Conservation (phyloP, 2,113 vertebrate species). For the Esox niger region DNA sequence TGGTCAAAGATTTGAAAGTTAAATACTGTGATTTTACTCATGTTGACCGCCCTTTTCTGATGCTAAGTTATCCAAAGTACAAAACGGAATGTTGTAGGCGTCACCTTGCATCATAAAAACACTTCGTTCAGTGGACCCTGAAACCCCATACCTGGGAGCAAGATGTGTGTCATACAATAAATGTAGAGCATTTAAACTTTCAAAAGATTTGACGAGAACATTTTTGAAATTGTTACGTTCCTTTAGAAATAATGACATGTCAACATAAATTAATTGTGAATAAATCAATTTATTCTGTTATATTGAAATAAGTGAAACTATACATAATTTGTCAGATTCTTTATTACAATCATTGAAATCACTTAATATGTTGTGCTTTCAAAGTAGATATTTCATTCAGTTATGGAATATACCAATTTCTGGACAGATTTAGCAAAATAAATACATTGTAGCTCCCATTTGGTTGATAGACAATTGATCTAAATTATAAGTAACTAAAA, state of each 20-base stretch:
- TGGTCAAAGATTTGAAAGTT: no score
- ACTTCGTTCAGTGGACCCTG: no score
- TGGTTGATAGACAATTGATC: background rate
- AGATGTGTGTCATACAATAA: no score
- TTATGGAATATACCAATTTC: slow-evolving; percentile 38
- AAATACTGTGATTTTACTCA: no score
- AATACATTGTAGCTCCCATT: slow-evolving; percentile 25
- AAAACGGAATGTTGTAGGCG: no score
- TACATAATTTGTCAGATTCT: slow-evolving; percentile 44
- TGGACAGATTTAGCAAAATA: slow-evolving; percentile 18
- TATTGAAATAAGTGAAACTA: slow-evolving; percentile 41
- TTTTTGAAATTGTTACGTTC: no score
- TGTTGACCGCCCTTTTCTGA: no score
- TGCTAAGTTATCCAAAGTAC: no score
- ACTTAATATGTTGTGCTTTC: slow-evolving; percentile 42
- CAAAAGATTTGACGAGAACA: no score
- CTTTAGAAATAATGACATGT: background rate
- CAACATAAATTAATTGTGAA: background rate
- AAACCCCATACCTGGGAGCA: no score
- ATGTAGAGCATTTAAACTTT: no score
- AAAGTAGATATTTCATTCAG: slow-evolving; percentile 15
- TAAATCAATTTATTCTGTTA: slow-evolving; percentile 4
- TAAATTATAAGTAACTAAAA: slow-evolving; percentile 37
- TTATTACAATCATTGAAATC: slow-evolving; percentile 37
- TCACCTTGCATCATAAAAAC: no score